A percentile compares a stretch with the other conserved stretches of the same genome.
Conservation (phyloP, 2,113 vertebrate genomes). For the Sturnus vulgaris region DNA sequence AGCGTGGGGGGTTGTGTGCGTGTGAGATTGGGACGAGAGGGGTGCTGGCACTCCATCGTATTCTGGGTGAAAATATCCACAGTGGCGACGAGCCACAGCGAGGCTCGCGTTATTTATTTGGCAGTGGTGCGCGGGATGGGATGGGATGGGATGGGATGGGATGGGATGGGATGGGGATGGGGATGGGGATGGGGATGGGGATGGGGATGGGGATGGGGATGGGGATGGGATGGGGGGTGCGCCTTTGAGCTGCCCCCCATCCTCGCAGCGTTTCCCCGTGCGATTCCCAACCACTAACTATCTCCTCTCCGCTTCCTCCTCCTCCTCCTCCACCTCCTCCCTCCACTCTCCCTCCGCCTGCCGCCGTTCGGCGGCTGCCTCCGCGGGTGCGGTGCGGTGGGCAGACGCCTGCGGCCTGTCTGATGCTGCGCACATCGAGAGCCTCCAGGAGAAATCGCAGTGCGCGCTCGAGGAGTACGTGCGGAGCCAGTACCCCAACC, state of each 20-base stretch:
- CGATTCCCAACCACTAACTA: neutral
- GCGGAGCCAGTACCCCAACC: conserved; percentile 97
- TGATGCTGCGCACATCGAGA: conserved; percentile 97
- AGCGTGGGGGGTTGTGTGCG: too few relatives aligned
- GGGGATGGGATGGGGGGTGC: neutral
- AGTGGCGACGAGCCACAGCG: neutral
- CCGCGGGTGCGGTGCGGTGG: conserved; percentile 7
- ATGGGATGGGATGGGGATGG: too few relatives aligned
- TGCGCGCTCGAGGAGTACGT: conserved; percentile 97
- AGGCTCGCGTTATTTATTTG: neutral
- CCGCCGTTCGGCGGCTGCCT: neutral
- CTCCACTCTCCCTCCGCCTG: neutral
- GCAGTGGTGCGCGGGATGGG: neutral
- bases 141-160: too few relatives aligned
- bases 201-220: too few relatives aligned
- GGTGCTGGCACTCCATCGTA: neutral
- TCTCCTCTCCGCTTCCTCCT: neutral
- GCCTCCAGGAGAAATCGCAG: conserved; percentile 97
- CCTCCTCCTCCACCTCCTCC: neutral
- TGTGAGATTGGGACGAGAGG: neutral
- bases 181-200: too few relatives aligned
- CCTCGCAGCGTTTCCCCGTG: neutral
- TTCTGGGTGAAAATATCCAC: neutral
- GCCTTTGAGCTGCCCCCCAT: neutral
- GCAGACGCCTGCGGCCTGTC: conserved; percentile 97